Conservation (phyloP, 2,797 vertebrate genomes). For the Buphagus erythrorhynchus region DNA sequence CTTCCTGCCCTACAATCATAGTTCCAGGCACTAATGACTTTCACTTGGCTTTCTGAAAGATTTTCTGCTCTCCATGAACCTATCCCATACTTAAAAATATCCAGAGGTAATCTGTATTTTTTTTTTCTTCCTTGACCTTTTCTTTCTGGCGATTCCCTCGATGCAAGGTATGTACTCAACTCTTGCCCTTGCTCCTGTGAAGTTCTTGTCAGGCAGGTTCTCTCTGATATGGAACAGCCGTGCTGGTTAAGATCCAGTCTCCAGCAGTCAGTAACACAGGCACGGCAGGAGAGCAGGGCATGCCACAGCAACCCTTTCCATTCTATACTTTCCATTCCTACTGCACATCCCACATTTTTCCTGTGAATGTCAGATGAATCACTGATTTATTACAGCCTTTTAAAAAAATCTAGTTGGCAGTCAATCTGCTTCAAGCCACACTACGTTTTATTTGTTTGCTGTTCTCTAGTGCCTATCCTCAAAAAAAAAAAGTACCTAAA, state of each 20-base stretch:
- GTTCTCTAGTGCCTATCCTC: conserved; percentile 50
- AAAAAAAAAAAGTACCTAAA: conserved; percentile 61
- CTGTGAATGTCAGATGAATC: conserved; percentile 7
- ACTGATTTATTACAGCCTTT: conserved; percentile 24
- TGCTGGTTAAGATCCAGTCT: background rate
- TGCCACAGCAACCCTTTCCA: background rate
- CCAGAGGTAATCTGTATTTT: background rate
- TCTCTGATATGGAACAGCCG: background rate
- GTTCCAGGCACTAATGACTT: conserved; percentile 6
- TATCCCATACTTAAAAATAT: background rate
- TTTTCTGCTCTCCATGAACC: background rate
- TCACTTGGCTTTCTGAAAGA: background rate
- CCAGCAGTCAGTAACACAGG: background rate
- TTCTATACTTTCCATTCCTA: background rate
- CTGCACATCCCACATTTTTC: conserved; percentile 39
- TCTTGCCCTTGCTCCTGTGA: background rate
- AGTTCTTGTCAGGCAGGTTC: background rate
- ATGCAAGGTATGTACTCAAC: background rate
- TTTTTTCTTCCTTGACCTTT: background rate
- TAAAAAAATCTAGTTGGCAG: background rate
- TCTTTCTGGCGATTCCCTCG: fast-evolving
- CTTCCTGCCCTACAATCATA: background rate
- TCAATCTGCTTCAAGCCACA: conserved; percentile 9
- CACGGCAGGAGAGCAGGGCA: background rate
- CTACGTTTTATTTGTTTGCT: conserved; percentile 11